These are phyloP conservation scores for Anniella stebbinsi DNA, from an alignment of 2,797 vertebrate genomes.

Conservation along the genomic window DNA sequence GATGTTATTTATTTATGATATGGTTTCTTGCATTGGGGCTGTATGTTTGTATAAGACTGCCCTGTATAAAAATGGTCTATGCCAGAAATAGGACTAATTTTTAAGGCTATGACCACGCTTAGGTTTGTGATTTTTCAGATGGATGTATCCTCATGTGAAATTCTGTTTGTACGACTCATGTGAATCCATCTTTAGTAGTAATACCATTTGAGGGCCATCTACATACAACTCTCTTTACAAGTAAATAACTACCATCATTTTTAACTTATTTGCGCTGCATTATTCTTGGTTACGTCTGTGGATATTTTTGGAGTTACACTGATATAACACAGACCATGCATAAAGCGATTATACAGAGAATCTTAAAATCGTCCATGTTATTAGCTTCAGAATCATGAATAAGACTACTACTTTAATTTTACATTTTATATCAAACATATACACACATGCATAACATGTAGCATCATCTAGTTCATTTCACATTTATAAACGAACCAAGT, in stretches of 20 bases:
- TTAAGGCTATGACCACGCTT: background rate
- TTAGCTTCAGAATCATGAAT: slow-evolving; percentile 14
- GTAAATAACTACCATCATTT: background rate
- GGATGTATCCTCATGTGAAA: background rate
- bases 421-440: background rate
- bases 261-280: background rate
- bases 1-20: background rate
- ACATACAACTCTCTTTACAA: background rate
- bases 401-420: slow-evolving; percentile 12
- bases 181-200: background rate
- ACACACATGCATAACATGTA: slow-evolving; percentile 21
- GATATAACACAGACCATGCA: slow-evolving; percentile 23
- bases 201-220: background rate
- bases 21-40: too few species aligned
- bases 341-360: slow-evolving; percentile 38
- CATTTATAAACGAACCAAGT: slow-evolving; percentile 45
- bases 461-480: slow-evolving; percentile 24
- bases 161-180: background rate
- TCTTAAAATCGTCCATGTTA: background rate
- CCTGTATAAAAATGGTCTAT: background rate
- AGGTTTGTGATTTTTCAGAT: background rate
- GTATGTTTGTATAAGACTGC: background rate
- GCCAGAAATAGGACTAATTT: background rate
- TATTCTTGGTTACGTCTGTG: slow-evolving; percentile 16
- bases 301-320: slow-evolving; percentile 52